Base-by-base conservation (phyloP, 2,113 vertebrate genomes). In the Pseudolaguvia tuberculata region DNA sequence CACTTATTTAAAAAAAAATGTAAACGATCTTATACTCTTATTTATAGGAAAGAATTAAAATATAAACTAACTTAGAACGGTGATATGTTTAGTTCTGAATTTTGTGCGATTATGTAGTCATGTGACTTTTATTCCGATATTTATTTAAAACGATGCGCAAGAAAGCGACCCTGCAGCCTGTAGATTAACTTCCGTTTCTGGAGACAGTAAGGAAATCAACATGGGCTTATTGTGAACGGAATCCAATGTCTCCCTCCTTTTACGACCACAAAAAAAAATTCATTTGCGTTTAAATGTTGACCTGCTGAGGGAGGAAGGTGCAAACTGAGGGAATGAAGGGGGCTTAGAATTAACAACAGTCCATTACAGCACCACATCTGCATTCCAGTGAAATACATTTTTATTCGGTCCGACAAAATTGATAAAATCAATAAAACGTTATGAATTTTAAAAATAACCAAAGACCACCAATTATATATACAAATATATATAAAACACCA, bases 251-350 rank as follows among this genome's bases (percentile, higher is more conserved):
- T 62, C 47, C 45, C 12, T 31, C 15, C 17, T 50, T 35, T 70
- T 70, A 23, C 21, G 14, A 9, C 21, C 21, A 45, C 10, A 50
- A 67, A 67, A 15, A 62, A 52, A 55, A 50, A 27, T 62, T 61
- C 27, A 51, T 73, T 73, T 61, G 57, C 47, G 71, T 73, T 51
- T 17, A 73, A 73, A 73, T 62, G 57, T 62, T 73, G 68, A 56
- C 68, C 68, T 70, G 50, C 68, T 9, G 51, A 63, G 29, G 12
- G 58, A 65, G 50, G 18, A 45, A 63, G 17, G 29, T 12, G 55
- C 17, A 17, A 23, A 1, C 1, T 4, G 31, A 4, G 21, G 4
- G 48, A 12, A 5, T n/a, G 12, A 12, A 17, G 63, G 21, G 2
- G 23, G 23, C 20, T 66, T 66, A 21, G 25, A 25, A 42, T 56